These are phyloP conservation scores for Sebastes vulpes DNA, from an alignment of 2,797 vertebrate species.

Conservation along the genomic window DNA sequence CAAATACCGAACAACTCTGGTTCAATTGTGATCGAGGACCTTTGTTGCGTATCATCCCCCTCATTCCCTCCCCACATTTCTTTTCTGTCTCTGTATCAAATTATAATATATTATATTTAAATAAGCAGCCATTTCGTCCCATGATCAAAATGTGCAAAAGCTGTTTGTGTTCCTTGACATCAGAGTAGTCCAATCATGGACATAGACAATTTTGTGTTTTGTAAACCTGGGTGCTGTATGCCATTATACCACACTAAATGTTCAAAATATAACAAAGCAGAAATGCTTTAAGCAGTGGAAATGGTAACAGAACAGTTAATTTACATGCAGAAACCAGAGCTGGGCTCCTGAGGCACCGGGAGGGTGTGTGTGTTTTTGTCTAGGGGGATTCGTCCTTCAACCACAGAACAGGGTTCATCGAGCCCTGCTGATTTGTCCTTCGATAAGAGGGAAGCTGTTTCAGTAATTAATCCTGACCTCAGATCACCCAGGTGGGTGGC, in stretches of 20 bases:
- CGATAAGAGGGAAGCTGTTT: not conserved
- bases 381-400: slow-evolving; percentile 19
- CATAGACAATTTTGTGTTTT: not conserved
- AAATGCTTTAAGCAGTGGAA: not conserved
- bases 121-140: not conserved
- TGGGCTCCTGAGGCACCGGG: not conserved
- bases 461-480: slow-evolving; percentile 58
- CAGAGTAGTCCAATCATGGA: not conserved
- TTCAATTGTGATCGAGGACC: not conserved
- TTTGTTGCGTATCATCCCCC: too few species aligned
- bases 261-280: not conserved
- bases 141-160: not conserved
- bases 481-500: slow-evolving; percentile 22
- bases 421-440: slow-evolving; percentile 45
- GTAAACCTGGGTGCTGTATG: not conserved
- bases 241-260: not conserved
- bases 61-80: not conserved
- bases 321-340: not conserved
- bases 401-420: not conserved
- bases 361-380: not conserved
- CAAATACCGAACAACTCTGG: not conserved
- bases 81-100: not conserved
- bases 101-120: too few species aligned
- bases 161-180: not conserved
- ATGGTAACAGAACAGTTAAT: not conserved